A percentile compares a stretch with the other conserved stretches of the same genome.
phyloP scores from a whole-genome alignment of 2,888 invertebrate genomes.

The Neoascia interrupta region DNA sequence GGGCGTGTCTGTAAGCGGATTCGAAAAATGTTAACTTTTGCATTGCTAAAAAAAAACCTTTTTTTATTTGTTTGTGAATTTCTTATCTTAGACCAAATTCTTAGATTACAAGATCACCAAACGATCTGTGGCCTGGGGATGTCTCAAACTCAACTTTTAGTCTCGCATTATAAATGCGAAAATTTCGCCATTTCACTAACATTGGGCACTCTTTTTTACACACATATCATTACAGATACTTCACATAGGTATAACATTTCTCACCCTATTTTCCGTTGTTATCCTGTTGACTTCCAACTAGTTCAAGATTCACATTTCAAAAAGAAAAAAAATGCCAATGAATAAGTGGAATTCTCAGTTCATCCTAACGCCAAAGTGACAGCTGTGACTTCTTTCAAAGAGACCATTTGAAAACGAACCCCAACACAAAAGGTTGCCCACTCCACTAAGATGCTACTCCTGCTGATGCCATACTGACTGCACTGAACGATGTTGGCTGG shows the following conservation, averaged over 20 bases:
- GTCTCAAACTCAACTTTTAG: no score
- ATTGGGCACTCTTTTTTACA: background rate
- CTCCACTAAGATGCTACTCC: background rate
- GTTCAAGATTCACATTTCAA: no score
- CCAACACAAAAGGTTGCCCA: constrained; percentile 7
- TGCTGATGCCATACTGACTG: constrained; percentile 32
- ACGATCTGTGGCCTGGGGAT: no score
- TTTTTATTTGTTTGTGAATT: no score
- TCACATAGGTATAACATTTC: no score
- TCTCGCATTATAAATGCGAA: no score
- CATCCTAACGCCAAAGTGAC: constrained; percentile 49
- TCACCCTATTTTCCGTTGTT: no score
- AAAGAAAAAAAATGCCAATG: constrained; percentile 14
- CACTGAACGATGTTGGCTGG: constrained; percentile 10
- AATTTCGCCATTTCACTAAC: background rate
- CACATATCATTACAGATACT: background rate
- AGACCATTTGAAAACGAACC: constrained; percentile 4
- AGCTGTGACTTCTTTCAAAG: constrained; percentile 37
- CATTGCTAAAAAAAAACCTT: no score
- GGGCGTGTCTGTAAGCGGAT: no score
- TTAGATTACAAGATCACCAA: no score
- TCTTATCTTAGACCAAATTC: no score
- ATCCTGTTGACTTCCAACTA: constrained; percentile 17
- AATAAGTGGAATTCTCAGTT: constrained; percentile 49
- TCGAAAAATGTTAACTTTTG: no score